Evolutionary conservation across 2,888 invertebrate species (phyloP).

Genomic region (Diaperis boleti): DNA sequence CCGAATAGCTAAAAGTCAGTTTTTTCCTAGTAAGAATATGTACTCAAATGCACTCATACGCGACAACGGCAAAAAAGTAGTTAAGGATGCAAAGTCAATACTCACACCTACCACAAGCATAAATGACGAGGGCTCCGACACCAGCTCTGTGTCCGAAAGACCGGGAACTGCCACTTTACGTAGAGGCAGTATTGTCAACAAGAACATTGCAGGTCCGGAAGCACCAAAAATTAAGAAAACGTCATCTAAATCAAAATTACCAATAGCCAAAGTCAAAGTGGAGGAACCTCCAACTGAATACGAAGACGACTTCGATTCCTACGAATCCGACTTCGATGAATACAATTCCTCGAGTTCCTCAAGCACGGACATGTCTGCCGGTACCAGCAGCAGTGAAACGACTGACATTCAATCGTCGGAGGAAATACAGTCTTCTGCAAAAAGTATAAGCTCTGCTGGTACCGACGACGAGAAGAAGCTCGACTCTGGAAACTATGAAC

Average conservation of each 20-base stretch:
- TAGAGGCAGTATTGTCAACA: constrained; percentile 61
- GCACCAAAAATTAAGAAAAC: constrained; percentile 43
- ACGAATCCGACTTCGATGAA: constrained; percentile 71
- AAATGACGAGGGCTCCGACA: constrained; percentile 43
- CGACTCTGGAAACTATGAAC: constrained; percentile 73
- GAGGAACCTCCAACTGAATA: constrained; percentile 52
- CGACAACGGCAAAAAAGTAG: constrained; percentile 31
- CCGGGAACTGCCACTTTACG: constrained; percentile 64
- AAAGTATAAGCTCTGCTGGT: constrained; percentile 50
- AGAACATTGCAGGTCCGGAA: constrained; percentile 61
- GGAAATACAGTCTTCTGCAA: constrained; percentile 36
- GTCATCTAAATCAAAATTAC: constrained; percentile 43
- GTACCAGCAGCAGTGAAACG: constrained; percentile 39
- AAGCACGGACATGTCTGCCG: constrained; percentile 32
- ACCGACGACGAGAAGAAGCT: constrained; percentile 69
- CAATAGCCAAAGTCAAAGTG: constrained; percentile 16
- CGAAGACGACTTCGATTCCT: constrained; percentile 72
- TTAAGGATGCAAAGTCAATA: not conserved
- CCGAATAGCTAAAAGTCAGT: constrained; percentile 60
- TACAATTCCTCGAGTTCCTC: constrained; percentile 55
- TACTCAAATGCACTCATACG: constrained; percentile 57
- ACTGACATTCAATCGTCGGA: constrained; percentile 39
- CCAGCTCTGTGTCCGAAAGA: constrained; percentile 55
- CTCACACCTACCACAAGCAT: not conserved
- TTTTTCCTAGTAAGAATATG: constrained; percentile 62